These are phyloP conservation scores for Clarias fuscus DNA, from an alignment of 2,797 vertebrate species.

Conservation along the genomic window DNA sequence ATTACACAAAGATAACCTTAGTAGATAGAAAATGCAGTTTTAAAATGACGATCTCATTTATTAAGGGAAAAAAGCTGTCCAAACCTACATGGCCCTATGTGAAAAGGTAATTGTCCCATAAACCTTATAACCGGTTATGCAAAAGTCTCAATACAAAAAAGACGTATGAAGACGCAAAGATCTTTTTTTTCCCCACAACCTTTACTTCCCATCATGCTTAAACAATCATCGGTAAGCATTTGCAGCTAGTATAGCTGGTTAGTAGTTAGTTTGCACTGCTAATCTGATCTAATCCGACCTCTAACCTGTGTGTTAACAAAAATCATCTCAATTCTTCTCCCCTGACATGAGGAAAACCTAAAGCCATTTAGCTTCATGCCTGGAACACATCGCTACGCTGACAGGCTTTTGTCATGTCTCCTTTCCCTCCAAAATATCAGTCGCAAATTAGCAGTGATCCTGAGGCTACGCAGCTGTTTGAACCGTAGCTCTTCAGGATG, in stretches of 20 bases:
- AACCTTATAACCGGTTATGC: not conserved
- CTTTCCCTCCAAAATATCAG: slow-evolving; percentile 2
- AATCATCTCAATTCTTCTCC: not conserved
- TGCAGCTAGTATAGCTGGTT: not conserved
- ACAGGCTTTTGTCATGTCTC: not conserved
- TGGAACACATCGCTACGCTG: not conserved
- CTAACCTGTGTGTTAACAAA: not conserved
- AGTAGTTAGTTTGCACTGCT: not conserved
- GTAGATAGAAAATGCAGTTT: no score
- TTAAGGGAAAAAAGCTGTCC: no score
- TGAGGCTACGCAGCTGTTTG: slow-evolving; percentile 16
- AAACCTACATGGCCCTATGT: no score
- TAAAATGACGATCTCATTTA: no score
- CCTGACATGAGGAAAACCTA: not conserved
- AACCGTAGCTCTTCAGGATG: slow-evolving; percentile 3
- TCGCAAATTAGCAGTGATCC: slow-evolving; percentile 13
- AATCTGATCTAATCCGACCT: not conserved
- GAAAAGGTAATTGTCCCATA: not conserved
- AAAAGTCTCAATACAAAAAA: not conserved
- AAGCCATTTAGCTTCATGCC: not conserved
- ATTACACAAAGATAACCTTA: no score
- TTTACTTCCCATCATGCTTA: not conserved
- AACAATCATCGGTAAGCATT: not conserved
- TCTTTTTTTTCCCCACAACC: not conserved
- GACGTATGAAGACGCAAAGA: not conserved